Evolutionary conservation across 2,113 vertebrate species (phyloP), one percentile per base, ranked within the genome.

Genomic region (Python bivittatus): DNA sequence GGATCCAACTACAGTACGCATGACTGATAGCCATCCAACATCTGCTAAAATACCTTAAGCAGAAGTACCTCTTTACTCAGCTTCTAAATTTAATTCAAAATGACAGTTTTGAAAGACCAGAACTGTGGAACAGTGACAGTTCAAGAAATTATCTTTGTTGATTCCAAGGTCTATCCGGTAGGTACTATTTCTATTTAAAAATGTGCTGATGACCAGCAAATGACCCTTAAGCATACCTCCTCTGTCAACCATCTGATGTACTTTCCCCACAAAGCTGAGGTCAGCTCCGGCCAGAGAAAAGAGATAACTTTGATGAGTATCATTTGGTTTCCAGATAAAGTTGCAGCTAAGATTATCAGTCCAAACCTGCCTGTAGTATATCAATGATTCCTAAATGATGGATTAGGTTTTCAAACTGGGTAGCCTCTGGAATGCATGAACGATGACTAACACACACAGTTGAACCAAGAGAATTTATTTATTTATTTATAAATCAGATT

Each of bases 301-400:
- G 57, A 84, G 87, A 92, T 85, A 58, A 48, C 12, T n/a, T 33
- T 89, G 91, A 89, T 42, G n/a, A 88, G n/a, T 60, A 33, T 84
- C 25, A 83, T 48, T 83, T n/a, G 85, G 68, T 84, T 54, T 92
- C 57, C 79, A 84, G 72, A 89, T 54, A 89, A 56, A 79, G 33
- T 22, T 79, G 72, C 33, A 79, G 72, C 33, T 79, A 42, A 58
- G 87, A 27, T 85, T 25, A 52, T 44, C n/a, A 84, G 9, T 2
- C n/a, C 29, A 92, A 89, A 38, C 57, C 48, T 89, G 48, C 56
- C 44, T 54, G 20, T 17, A 64, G 52, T 33, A 13, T 53, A 33
- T 89, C 88, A 85, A 33, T 52, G 72, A 53, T 84, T 27, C 29
- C 38, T 72, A 88, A 42, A 92, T 92, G 91, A 92, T 92, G 56